Evolutionary conservation across 2,888 invertebrate genomes (phyloP), one percentile per base, ranked within the genome.

Genomic region (Drosophila rellima): DNA sequence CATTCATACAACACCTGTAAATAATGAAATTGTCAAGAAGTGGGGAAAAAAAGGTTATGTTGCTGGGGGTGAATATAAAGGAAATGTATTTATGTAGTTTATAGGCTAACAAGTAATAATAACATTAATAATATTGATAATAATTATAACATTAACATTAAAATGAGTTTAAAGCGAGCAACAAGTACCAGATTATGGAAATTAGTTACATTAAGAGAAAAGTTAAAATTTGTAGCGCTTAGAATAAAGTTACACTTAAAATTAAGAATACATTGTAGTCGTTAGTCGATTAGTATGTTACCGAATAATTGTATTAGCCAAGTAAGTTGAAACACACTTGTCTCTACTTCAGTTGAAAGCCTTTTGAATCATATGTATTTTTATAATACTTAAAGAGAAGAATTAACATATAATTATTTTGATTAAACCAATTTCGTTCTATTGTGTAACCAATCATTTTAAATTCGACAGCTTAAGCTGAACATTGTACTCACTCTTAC

Each of bases 11-110:
- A 50, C 20, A 61, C n/a, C 13, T 76, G 72, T 76, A 73, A 23
- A 73, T 73, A 76, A 35, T 26, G 51, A 64, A 70, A 59, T 63
- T 47, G 40, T 55, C 52, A 52, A 72, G 42, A 42, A 17, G 13
- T 29, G 40, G 29, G n/a, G 29, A n/a, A 17, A 6, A n/a, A 15
- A 13, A 15, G n/a, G 2, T 31, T 13, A 11, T 26, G 29, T 48
- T 47, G 48, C 39, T 17, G 39, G 26, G 40, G 44, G 33, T 23
- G 33, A 31, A 35, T 33, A 23, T 35, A 20, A 33, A 50, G 67
- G 61, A 42, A 45, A 71, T 74, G 78, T 74, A 74, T 77, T 74
- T 74, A 74, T 74, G 48, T 74, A 74, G 59, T 60, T 77, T 23
- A 54, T 74, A 74, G 60, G 56, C 35, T 45, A 31, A 51, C 52